Base-by-base conservation (phyloP, 2,797 vertebrate genomes). In the Kryptopterus vitreolus region DNA sequence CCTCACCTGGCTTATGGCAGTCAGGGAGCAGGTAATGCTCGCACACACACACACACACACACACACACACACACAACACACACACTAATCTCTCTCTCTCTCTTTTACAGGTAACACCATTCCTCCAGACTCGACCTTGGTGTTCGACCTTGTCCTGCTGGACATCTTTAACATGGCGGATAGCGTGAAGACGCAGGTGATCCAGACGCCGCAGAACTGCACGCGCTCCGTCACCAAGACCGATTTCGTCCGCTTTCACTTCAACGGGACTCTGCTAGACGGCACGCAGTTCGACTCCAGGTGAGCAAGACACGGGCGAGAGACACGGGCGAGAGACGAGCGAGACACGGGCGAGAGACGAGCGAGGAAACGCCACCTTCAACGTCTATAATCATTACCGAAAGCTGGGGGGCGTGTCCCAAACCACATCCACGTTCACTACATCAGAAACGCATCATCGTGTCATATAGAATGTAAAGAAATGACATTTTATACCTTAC, bases 201-300 rank as follows among this genome's bases (percentile, higher is more conserved):
- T 96, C 81, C 89, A 87, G 81, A 96, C 93, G 10, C 95, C 96
- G 0, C 85, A 90, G 79, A 90, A 81, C 82, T 99, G 98, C 91
- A 94, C 91, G 66, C 96, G 97, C 83, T 96, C 95, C 0, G 96
- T 98, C 84, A 92, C 94, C 90, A 93, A 93, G 84, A 92, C 95
- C 0, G 98, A 99, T 90, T 99, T 98, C 0, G 95, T 98, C 68
- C 95, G 97, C 20, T 99, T 98, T 87, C 96, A 97, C 87, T 99
- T 96, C 90, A 99, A 99, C 0, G 97, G 96, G 72, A 96, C 95
- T 0, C 92, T 99, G 85, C 92, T 98, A 50, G 95, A 98, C 0
- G 95, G 97, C 68, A 94, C 94, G 0, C 55, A 86, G 74, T 99
- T 99, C 0, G 97, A 98, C 89, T 96, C 95, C 87, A 99, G 97